phyloP scores from a whole-genome alignment of 2,888 invertebrate species.

The Eulithis prunata region DNA sequence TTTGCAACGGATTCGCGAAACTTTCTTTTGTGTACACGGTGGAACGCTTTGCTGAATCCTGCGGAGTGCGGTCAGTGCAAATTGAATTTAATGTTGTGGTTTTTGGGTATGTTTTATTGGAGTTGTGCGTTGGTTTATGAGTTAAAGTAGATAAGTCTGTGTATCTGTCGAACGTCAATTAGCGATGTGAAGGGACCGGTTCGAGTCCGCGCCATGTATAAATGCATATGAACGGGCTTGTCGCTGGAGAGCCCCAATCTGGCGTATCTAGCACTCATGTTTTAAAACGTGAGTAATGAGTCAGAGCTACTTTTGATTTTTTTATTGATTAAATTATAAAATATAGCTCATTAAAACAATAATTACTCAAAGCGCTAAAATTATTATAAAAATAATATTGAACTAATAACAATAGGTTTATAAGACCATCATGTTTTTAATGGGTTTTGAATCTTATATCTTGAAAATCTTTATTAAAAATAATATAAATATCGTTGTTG shows the following conservation, averaged over 20 bases:
- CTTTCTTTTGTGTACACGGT: constrained; percentile 64
- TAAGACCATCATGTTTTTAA: no score
- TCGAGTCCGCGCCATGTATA: constrained; percentile 56
- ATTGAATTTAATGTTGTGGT: constrained; percentile 58
- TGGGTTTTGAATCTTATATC: no score
- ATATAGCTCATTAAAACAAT: neutral
- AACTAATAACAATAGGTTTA: no score
- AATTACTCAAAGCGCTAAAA: neutral
- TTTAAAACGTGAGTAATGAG: constrained; percentile 45
- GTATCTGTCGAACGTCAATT: constrained; percentile 75
- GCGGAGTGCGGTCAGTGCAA: constrained; percentile 51
- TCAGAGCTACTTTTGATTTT: constrained; percentile 26
- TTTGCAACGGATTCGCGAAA: constrained; percentile 56
- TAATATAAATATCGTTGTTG: neutral
- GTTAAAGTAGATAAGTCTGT: constrained; percentile 47
- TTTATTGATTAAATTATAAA: no score
- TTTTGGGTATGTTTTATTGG: constrained; percentile 52
- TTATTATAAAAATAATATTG: neutral
- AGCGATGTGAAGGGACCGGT: constrained; percentile 71
- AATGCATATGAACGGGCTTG: constrained; percentile 63
- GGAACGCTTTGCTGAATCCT: constrained; percentile 67
- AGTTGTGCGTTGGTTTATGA: constrained; percentile 50
- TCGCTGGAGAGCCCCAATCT: constrained; percentile 49
- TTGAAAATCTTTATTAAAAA: no score
- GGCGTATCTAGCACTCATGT: constrained; percentile 54